Evolutionary conservation across 1,140 invertebrate genomes (phyloP).

Genomic region (Bactericera cockerelli): DNA sequence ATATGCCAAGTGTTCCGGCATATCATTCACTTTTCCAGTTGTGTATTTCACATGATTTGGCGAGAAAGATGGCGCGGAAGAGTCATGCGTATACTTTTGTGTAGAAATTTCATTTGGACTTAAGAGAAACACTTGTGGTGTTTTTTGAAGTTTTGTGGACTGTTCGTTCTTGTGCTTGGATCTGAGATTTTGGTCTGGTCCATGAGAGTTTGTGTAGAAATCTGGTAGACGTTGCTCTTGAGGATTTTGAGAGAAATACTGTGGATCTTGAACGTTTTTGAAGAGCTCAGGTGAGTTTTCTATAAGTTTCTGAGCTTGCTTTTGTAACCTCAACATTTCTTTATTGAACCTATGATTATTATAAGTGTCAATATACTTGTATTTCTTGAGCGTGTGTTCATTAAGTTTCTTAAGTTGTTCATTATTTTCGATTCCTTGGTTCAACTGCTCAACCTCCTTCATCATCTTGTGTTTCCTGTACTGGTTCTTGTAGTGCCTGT

Average conservation of each 20-base stretch:
- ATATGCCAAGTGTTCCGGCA: too few relatives aligned
- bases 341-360: conserved; percentile 5
- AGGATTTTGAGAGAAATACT: background rate
- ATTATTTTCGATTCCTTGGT: background rate
- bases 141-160: background rate
- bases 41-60: too few relatives aligned
- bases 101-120: background rate
- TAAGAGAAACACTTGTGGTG: background rate
- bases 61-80: too few relatives aligned
- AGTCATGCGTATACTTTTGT: background rate
- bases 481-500: background rate
- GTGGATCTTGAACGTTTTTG: background rate
- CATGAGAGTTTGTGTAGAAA: background rate
- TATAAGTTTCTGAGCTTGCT: background rate
- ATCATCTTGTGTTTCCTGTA: background rate
- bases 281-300: background rate
- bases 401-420: background rate
- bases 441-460: background rate
- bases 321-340: background rate
- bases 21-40: too few relatives aligned
- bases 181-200: background rate
- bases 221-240: background rate
- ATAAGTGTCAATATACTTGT: conserved; percentile 5
- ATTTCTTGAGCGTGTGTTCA: background rate
- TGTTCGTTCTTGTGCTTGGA: background rate